Evolutionary conservation across 2,797 vertebrate genomes (phyloP).

Genomic region (Tapera naevia): DNA sequence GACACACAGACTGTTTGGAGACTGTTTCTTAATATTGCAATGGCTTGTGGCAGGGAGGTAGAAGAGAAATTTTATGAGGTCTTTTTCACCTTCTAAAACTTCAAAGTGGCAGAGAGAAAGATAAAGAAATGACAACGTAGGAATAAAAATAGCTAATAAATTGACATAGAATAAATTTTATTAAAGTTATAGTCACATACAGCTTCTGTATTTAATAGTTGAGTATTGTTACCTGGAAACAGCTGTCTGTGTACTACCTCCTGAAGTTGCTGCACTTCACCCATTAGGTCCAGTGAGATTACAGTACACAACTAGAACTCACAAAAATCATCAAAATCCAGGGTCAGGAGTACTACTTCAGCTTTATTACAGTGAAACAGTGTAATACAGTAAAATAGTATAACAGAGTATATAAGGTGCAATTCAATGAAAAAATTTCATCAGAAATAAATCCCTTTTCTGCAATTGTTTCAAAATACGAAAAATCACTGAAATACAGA

Average conservation of each 20-base stretch:
- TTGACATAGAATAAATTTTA: not conserved
- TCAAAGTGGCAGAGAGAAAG: not conserved
- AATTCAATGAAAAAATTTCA: not conserved
- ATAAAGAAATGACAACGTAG: not conserved
- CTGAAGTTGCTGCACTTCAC: not conserved
- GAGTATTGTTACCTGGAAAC: not conserved
- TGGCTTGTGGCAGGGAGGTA: not conserved
- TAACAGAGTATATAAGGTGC: not conserved
- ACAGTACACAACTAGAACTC: no score
- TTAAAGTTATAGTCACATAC: not conserved
- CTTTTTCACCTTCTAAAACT: not conserved
- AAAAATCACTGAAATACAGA: not conserved
- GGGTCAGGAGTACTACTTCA: not conserved
- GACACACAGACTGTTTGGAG: not conserved
- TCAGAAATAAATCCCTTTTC: accelerated
- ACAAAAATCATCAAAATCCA: not conserved
- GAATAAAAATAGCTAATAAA: not conserved
- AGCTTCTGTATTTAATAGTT: not conserved
- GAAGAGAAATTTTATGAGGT: not conserved
- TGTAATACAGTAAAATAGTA: not conserved
- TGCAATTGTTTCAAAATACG: not conserved
- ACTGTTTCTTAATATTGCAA: not conserved
- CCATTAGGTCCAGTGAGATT: not conserved
- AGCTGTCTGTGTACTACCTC: not conserved
- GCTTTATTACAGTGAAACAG: not conserved